Evolutionary conservation across 92 coral and sea anemone species (phyloP).

Genomic region (Epizoanthus ramosus): DNA sequence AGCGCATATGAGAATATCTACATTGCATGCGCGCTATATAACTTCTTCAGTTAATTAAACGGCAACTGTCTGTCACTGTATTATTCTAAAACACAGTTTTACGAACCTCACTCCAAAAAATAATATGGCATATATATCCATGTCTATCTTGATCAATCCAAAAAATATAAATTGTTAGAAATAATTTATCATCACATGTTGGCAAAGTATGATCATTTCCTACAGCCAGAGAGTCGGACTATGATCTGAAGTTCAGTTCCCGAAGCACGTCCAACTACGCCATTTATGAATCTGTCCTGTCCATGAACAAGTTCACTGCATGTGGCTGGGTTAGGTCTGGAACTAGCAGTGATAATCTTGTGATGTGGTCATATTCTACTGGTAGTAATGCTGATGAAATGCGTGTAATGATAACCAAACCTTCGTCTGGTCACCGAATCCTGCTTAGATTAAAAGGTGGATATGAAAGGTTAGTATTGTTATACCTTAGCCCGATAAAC

Average conservation of each 20-base stretch:
- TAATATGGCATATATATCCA: too few species aligned
- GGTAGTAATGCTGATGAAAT: neutral
- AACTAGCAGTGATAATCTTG: neutral
- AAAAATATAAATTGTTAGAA: too few species aligned
- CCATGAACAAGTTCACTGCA: neutral
- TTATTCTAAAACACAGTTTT: too few species aligned
- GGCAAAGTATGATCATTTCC: neutral
- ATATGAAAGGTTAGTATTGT: too few species aligned
- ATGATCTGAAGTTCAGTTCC: slow-evolving; percentile 6
- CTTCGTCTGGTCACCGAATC: neutral
- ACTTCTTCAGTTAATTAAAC: too few species aligned
- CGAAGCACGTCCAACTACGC: slow-evolving; percentile 4
- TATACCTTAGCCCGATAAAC: too few species aligned
- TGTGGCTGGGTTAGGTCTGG: slow-evolving; percentile 5
- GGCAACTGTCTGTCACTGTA: too few species aligned
- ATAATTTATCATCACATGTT: neutral
- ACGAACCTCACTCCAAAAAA: too few species aligned
- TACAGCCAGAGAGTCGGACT: neutral
- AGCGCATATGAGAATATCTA: too few species aligned
- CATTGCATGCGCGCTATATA: too few species aligned
- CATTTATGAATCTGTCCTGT: neutral
- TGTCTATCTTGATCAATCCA: too few species aligned
- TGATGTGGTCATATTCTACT: neutral
- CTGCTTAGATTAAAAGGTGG: neutral
- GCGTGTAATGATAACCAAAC: neutral